Base-by-base conservation (phyloP, 1,140 invertebrate genomes). In the Kradibia gibbosae region DNA sequence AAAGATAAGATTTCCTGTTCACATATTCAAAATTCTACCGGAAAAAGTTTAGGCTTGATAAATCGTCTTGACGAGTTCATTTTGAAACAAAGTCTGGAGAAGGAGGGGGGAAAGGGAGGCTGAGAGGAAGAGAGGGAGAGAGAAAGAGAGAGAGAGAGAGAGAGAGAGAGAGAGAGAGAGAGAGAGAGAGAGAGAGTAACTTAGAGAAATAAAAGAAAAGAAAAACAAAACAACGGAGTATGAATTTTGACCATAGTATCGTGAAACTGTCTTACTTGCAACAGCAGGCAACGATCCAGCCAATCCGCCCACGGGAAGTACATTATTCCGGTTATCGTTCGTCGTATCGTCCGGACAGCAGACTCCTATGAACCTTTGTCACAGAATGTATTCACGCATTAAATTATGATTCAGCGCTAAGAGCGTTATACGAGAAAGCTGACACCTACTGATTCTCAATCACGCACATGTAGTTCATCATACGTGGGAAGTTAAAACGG, bases 381-480 rank as follows among this genome's bases (percentile, higher is more conserved):
- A 39, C 17, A 67, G 39, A 67, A 67, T 22, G 34, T 15, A 45
- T 5, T 45, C 42, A 5, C 42, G 42, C 42, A 13, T 5, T 13
- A 45, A 5, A 8, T 45, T 5, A 45, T 13, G 7, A 45, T 45
- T 20, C 10, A 20, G n/a, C 53, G 22, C 4, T 4, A 5, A 13
- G 53, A 25, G 10, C 22, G 17, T 22, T 13, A 42, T n/a, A 75
- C 10, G 34, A 31, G 8, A 78, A 75, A 36, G 17, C n/a, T n/a
- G 17, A 62, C 28, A 90, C 92, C 91, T 88, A 95, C 94, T 91
- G 91, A 62, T 91, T 88, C 77, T 94, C 91, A 77, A 95, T 95
- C 22, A 95, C 92, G 85, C 95, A 95, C 20, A 94, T 87, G 84
- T 95, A 94, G 65, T 94, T 92, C 85, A 95, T 90, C 57, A 94